Evolutionary conservation across 2,113 vertebrate species (phyloP).

Genomic region (Ophiodon elongatus): DNA sequence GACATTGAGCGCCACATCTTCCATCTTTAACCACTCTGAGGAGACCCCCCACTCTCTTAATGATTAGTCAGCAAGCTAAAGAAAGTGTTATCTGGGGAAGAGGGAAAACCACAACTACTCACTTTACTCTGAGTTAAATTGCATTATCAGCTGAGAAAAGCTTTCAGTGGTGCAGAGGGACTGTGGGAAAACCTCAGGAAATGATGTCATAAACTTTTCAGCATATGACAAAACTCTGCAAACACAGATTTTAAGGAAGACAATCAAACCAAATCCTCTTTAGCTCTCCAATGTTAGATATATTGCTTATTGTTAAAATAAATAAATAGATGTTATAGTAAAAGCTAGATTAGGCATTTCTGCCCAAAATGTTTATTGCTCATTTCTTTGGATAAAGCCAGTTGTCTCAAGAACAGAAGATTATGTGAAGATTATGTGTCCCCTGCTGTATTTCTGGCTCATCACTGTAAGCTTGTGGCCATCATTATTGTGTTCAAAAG

Average conservation of each 20-base stretch:
- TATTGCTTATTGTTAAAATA: not conserved
- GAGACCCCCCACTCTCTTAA: not conserved
- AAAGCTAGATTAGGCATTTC: conserved; percentile 15
- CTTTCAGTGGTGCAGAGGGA: not conserved
- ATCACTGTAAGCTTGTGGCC: not conserved
- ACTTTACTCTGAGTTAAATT: not conserved
- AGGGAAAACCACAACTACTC: conserved; percentile 23
- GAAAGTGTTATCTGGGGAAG: conserved; percentile 18
- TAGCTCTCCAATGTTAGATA: not conserved
- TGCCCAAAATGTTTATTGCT: not conserved
- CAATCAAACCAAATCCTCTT: not conserved
- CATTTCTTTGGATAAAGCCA: conserved; percentile 1
- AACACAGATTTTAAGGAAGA: not conserved
- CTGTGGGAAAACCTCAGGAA: conserved; percentile 33
- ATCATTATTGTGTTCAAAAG: conserved; percentile 1
- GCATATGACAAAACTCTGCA: conserved; percentile 11
- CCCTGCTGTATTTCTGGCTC: not conserved
- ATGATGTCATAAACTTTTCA: not conserved
- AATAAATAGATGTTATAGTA: not conserved
- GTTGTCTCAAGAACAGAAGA: not conserved
- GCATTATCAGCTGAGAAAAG: conserved; percentile 22
- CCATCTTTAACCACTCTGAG: not conserved
- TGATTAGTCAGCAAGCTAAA: conserved; percentile 11
- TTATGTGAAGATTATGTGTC: conserved; percentile 14
- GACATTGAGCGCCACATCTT: conserved; percentile 19